phyloP scores from a whole-genome alignment of 2,797 vertebrate species.

The Kryptopterus vitreolus region DNA sequence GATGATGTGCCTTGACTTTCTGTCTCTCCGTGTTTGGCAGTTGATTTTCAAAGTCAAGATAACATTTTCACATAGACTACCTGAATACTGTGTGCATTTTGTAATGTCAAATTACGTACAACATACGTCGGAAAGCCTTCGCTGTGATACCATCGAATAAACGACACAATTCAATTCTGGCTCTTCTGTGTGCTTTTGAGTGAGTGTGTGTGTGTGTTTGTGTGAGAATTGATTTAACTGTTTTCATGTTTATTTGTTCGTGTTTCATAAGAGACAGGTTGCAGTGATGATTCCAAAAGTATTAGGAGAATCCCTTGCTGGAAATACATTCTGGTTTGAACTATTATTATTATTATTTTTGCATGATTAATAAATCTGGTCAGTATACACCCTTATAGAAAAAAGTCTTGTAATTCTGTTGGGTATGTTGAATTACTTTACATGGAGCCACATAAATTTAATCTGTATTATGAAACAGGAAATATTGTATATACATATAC shows the following conservation, averaged over 20 bases:
- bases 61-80: slow-evolving; percentile 44
- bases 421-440: too few relatives aligned
- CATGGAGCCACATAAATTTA: too few relatives aligned
- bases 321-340: neutral
- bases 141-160: slow-evolving; percentile 55
- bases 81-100: slow-evolving; percentile 55
- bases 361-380: neutral
- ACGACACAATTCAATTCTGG: slow-evolving; percentile 39
- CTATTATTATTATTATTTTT: too few relatives aligned
- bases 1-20: slow-evolving; percentile 57
- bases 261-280: neutral
- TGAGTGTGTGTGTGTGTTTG: neutral
- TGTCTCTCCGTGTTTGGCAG: slow-evolving; percentile 43
- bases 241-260: neutral
- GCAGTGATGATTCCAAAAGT: neutral
- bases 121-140: slow-evolving; percentile 14
- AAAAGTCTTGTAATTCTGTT: too few relatives aligned
- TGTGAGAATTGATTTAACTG: too few relatives aligned
- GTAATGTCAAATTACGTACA: slow-evolving; percentile 34
- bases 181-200: neutral
- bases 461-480: too few relatives aligned
- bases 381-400: too few relatives aligned
- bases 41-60: slow-evolving; percentile 51
- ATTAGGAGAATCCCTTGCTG: neutral
- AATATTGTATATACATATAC: too few relatives aligned